Percentiles rank a stretch among this genome's conserved stretches.
Evolutionary conservation across 2,797 vertebrate genomes (phyloP).

Genomic region (Mallotus villosus): DNA sequence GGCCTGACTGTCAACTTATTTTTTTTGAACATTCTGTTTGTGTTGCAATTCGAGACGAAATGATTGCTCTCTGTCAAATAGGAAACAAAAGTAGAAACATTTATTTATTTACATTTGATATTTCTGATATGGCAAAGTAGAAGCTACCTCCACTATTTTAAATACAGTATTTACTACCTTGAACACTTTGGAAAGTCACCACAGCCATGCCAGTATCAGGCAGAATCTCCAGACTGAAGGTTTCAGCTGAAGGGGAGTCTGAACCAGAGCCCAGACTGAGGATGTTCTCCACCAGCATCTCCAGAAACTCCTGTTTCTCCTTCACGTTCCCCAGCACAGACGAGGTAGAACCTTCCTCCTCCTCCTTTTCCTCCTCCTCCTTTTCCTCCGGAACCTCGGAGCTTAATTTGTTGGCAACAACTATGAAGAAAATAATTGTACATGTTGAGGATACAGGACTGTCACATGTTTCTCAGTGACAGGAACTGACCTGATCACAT

Average conservation of each 20-base stretch:
- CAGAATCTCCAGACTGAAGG: constrained; percentile 64
- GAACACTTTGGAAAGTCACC: constrained; percentile 62
- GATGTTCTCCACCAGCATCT: constrained; percentile 74
- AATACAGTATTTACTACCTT: constrained; percentile 54
- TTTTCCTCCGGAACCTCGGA: background rate
- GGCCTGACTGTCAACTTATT: constrained; percentile 49
- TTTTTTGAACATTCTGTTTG: constrained; percentile 55
- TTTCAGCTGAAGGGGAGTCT: constrained; percentile 9
- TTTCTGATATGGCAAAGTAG: background rate
- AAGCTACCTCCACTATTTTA: background rate
- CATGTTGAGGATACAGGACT: no score
- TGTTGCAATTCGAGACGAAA: constrained; percentile 58
- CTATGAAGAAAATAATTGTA: background rate
- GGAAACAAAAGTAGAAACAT: background rate
- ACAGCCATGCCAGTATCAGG: constrained; percentile 58
- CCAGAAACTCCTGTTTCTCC: constrained; percentile 51
- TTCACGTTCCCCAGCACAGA: constrained; percentile 63
- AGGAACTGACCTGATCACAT: no score
- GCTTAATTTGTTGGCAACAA: background rate
- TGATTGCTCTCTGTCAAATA: constrained; percentile 52
- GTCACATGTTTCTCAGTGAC: no score
- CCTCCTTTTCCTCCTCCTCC: constrained; percentile 23
- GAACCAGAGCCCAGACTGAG: constrained; percentile 22
- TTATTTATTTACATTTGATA: background rate
- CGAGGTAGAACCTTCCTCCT: constrained; percentile 33